Conservation (phyloP, 2,888 invertebrate genomes). For the Tryphoninae sp. region DNA sequence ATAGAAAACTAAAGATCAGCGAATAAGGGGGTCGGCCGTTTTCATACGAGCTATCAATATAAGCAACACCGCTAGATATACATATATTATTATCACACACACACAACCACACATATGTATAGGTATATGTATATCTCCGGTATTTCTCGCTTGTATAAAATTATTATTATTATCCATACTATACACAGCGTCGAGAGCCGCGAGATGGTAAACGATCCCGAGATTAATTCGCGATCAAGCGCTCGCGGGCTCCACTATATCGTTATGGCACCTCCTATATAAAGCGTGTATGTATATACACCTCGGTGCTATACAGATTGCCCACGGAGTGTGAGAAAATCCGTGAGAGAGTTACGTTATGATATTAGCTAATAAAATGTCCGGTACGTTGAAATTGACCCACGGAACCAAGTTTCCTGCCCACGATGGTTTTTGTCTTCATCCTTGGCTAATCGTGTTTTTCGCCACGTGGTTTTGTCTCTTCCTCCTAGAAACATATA, state of each 20-base stretch:
- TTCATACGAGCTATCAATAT: constrained; percentile 33
- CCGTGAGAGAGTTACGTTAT: constrained; percentile 51
- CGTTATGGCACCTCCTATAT: constrained; percentile 54
- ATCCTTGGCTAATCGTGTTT: constrained; percentile 11
- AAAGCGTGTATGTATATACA: constrained; percentile 1
- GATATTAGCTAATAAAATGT: constrained; percentile 44
- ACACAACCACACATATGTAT: neutral
- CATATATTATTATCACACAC: neutral
- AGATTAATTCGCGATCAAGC: constrained; percentile 64
- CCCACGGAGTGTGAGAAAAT: constrained; percentile 35
- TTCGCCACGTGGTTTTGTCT: constrained; percentile 36
- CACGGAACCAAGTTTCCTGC: constrained; percentile 26
- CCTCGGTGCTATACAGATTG: neutral
- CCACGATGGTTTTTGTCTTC: neutral
- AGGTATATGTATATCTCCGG: neutral
- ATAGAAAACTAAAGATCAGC: constrained; percentile 35
- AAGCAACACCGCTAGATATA: neutral
- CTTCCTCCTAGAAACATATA: constrained; percentile 57
- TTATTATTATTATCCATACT: constrained; percentile 52
- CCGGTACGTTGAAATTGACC: constrained; percentile 46
- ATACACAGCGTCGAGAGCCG: constrained; percentile 31
- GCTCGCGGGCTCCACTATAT: constrained; percentile 53
- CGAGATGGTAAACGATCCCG: constrained; percentile 61
- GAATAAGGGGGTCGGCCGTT: constrained; percentile 37
- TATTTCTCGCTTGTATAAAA: constrained; percentile 34